Evolutionary conservation across 2,797 vertebrate genomes (phyloP).

Genomic region (Lepilemur ruficaudatus): DNA sequence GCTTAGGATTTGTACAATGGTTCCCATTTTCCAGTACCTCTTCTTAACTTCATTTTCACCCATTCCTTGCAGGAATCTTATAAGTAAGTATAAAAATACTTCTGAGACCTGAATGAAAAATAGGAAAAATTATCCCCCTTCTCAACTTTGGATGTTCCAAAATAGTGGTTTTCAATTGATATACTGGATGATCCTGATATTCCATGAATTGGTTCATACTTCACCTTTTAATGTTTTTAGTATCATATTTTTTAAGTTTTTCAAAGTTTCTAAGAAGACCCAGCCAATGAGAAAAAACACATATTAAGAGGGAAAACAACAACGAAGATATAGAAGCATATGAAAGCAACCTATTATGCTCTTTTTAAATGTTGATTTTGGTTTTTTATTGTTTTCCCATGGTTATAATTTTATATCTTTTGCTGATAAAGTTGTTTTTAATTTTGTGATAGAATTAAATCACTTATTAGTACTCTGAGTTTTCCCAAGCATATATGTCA

Average conservation of each 20-base stretch:
- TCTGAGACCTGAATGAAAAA: not conserved
- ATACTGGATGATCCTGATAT: not conserved
- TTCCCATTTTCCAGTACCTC: not conserved
- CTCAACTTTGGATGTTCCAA: not conserved
- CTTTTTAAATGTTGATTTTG: constrained; percentile 11
- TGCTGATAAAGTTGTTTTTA: not conserved
- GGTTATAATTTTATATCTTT: not conserved
- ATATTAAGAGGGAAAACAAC: not conserved
- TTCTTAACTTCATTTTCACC: not conserved
- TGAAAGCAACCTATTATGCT: not conserved
- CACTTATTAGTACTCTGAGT: not conserved
- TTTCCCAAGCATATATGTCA: not conserved
- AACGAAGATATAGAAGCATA: not conserved
- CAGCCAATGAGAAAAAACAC: not conserved
- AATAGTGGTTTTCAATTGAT: not conserved
- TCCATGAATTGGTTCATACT: not conserved
- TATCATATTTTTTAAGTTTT: not conserved
- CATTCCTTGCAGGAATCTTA: not conserved
- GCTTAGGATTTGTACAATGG: not conserved
- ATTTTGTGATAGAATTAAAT: not conserved
- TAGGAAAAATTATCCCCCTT: not conserved
- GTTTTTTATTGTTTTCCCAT: not conserved
- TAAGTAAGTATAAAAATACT: not conserved
- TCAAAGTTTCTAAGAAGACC: not conserved
- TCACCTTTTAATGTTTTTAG: not conserved